Base-by-base conservation (phyloP, 2,888 invertebrate genomes). In the Rhagium mordax region DNA sequence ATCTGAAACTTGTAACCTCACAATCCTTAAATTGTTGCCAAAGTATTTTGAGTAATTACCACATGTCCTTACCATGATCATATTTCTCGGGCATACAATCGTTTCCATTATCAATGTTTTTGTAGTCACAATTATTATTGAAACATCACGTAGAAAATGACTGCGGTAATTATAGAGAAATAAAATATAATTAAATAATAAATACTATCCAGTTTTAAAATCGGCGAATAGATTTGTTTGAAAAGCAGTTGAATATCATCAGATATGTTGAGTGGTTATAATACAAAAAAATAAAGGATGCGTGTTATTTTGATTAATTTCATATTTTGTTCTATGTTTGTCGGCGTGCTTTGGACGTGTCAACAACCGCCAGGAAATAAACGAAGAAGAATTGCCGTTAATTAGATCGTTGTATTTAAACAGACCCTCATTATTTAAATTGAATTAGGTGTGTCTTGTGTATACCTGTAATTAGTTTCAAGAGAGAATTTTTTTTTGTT, bases 131-230 rank as follows among this genome's bases (percentile, higher is more conserved):
- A 47, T n/a, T 21, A 21, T n/a, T n/a, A 83, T 83, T 81, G 81
- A 83, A 82, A 81, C 82, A 82, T 83, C 82, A 83, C 81, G 78
- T 80, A 77, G 73, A 79, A 72, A 73, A 71, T 70, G 79, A 75
- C 78, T 75, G 78, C 33, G 64, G 78, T 81, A 82, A 83, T 84
- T 83, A 82, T 81, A 81, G 78, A 81, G 78, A 79, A 82, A 83
- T 83, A 82, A 82, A 81, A 80, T 80, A 82, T 83, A 84, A 84
- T 84, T 83, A 84, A 82, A 81, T 82, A 84, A 83, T 83, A 84
- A 82, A 81, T 82, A 76, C 81, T 81, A 84, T 83, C 83, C 81
- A 71, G 65, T 74, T 71, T 74, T 70, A 71, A 78, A 79, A 82
- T 82, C 81, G 75, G 75, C 78, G 79, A 75, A 78, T 74, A 67